Evolutionary conservation across 92 coral and sea anemone species (phyloP), one percentile per base, ranked within the genome.

Genomic region (Anthopleura xanthogrammica): DNA sequence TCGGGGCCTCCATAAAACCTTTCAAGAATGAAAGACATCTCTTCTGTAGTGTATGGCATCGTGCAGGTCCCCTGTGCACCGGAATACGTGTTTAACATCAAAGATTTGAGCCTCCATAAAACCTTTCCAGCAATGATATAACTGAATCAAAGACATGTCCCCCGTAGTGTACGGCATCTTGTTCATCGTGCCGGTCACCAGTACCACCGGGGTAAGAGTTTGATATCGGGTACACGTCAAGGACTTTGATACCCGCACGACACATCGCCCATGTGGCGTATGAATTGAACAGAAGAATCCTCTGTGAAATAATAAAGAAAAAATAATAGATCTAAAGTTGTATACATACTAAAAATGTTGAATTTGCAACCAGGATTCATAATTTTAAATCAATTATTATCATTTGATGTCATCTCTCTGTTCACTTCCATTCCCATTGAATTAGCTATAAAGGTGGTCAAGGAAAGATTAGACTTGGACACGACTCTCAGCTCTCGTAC

Each of bases 251-350:
- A 11, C 88, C 88, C 17, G 83, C 88, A 7, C 83, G 88, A 57
- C 88, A 85, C 88, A 85, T 85, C 72, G 88, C 83, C 88, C 88
- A 85, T 36, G 88, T 42, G 7, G 88, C 88, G 82, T 85, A 85
- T 16, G 88, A 78, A 68, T 85, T 85, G 79, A 85, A 85, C 55
- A 85, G 41, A 24, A 79, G 1, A 4, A 85, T 73, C 71, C 88
- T 85, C 88, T 85, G 73, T 12, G 71, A 71, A 23, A 48, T 76
- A 76, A 41, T 4, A 6, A 23, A n/a, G 5, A 40, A 19, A 80
- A 60, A n/a, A n/a, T 58, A 12, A 72, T 29, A 29, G 36, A 29
- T 29, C 36, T 29, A 29, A 43, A 43, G 0, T 43, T 4, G 50
- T 43, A 43, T 2, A 46, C 50, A 3, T 46, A 46, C 50, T 46